Base-by-base conservation (phyloP, 2,888 invertebrate genomes). In the Neocrepidodera transversa region DNA sequence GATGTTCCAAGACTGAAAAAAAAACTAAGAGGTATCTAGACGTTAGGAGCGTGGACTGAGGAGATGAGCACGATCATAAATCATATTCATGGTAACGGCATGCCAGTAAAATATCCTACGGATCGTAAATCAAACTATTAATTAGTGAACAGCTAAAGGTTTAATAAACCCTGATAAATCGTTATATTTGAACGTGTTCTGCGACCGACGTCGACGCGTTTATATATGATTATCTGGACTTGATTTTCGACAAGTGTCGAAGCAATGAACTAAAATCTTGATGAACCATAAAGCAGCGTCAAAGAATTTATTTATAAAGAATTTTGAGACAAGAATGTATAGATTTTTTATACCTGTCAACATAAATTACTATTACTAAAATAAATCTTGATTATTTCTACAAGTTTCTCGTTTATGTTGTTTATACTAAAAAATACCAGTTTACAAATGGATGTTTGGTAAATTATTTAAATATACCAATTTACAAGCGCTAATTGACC, bases 91-190 rank as follows among this genome's bases (percentile, higher is more conserved):
- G 49, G 58, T 43, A 16, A 38, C 38, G 10, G 53, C 11, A 28
- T 63, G 60, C 60, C 45, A 63, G 60, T 60, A 60, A 60, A 63
- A 63, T 63, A 55, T 63, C 55, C 52, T 52, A 17, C 30, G 50
- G 58, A 58, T 53, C 63, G 55, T 63, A 59, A 63, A 63, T 63
- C 63, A 63, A 63, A 63, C 60, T 63, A 63, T 63, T 63, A 63
- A 63, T 63, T 63, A 63, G 58, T 42, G 52, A 49, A 55, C 58
- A 52, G 54, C 54, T 58, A 54, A 51, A 63, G 60, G 63, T 63
- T 63, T 63, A 60, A 58, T 60, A 58, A 63, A 58, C 63, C 56
- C 63, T 51, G 63, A 63, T 63, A 51, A 50, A 63, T 57, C 47
- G 59, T 40, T 38, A 36, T 54, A 14, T 40, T 57, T 32, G 51